Percentiles rank a stretch among this genome's conserved stretches.
These are phyloP conservation scores for Nymphalis urticae DNA, from an alignment of 2,888 invertebrate genomes.

Conservation along the genomic window DNA sequence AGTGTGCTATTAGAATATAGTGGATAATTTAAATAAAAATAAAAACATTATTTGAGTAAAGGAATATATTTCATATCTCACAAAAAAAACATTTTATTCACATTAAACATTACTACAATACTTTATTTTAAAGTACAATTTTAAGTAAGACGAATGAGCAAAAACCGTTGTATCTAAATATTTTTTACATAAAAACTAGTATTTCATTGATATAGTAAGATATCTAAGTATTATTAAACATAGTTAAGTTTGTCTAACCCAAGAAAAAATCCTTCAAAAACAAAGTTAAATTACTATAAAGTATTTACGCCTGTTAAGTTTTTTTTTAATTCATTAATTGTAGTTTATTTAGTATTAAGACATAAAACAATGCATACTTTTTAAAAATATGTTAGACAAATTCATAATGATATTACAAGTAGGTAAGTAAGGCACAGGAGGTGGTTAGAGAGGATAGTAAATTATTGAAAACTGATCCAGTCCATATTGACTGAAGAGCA, in stretches of 20 bases:
- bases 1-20: background rate
- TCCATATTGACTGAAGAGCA: too few species aligned
- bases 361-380: too few species aligned
- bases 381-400: background rate
- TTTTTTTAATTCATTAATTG: too few species aligned
- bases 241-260: background rate
- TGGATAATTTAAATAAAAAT: background rate
- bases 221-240: background rate
- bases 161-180: constrained; percentile 17
- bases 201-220: too few species aligned
- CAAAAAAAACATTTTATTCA: constrained; percentile 25
- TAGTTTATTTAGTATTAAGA: too few species aligned
- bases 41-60: constrained; percentile 21
- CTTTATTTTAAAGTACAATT: constrained; percentile 12
- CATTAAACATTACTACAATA: background rate
- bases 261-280: too few species aligned
- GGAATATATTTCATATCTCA: constrained; percentile 38
- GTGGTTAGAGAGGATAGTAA: background rate
- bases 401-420: constrained; percentile 17
- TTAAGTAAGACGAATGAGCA: constrained; percentile 39
- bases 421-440: constrained; percentile 36
- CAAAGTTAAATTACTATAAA: background rate
- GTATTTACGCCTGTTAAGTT: background rate
- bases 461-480: too few species aligned
- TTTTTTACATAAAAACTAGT: background rate